Base-by-base conservation (phyloP, 2,113 vertebrate species). In the Numida meleagris region DNA sequence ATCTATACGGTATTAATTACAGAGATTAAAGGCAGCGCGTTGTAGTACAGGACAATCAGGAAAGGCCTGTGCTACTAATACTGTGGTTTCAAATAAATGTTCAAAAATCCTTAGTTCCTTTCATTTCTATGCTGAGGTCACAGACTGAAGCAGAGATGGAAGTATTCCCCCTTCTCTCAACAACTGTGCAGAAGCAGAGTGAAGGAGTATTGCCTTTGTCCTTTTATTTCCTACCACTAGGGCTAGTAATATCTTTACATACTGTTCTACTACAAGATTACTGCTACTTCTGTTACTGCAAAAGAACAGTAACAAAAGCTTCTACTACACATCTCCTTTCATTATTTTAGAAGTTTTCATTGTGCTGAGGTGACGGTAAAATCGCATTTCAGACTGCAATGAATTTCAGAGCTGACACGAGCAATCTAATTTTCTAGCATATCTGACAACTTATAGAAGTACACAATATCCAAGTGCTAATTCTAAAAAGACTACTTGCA, bases 61-160 rank as follows among this genome's bases (percentile, higher is more conserved):
- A 31, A 31, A 77, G 50, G 23, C 31, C 70, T 46, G 20, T 57
- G 76, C 42, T 61, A 66, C 40, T 85, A 76, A 75, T 6, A 59
- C 43, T 38, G 5, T 55, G 23, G 67, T 27, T 92, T 65, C 45
- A 73, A 77, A 43, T 34, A 73, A 31, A 77, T 18, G 9, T 75
- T 91, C 79, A 57, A 89, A 94, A 93, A 79, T 61, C 17, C 25
- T 45, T 43, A 76, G 17, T 65, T 88, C 67, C 36, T 82, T 88
- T 57, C 23, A 27, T 53, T 74, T 86, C 48, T 82, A 19, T 66
- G 43, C 58, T 82, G 48, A 72, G 27, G 43, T 51, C 19, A 38
- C 0, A 90, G 33, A 75, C 29, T 18, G 53, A 89, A 79, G 61
- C 20, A 63, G 55, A 80, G 25, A 73, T 61, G 3, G 50, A 82